These are phyloP conservation scores for Neosalanx taihuensis DNA, from an alignment of 2,797 vertebrate genomes.

Conservation along the genomic window DNA sequence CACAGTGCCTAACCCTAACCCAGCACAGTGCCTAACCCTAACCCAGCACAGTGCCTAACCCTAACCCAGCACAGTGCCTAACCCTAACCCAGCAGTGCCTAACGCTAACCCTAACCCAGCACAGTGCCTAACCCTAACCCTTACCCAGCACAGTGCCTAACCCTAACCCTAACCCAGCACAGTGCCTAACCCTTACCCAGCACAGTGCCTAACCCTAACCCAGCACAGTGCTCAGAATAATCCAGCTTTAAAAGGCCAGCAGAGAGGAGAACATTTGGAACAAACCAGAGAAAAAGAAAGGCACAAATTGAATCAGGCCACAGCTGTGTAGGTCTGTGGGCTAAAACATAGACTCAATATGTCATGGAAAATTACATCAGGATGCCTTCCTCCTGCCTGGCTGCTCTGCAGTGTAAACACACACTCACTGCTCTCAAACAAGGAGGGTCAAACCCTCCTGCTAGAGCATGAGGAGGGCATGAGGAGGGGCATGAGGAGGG, in stretches of 20 bases:
- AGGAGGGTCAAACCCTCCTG: background rate
- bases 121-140: too few relatives aligned
- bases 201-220: too few relatives aligned
- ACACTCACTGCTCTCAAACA: background rate
- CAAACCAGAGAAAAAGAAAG: background rate
- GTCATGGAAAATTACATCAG: slow-evolving; percentile 22
- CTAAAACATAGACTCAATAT: slow-evolving; percentile 32
- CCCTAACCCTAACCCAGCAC: too few relatives aligned
- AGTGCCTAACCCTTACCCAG: too few relatives aligned
- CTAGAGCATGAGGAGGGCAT: background rate
- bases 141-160: too few relatives aligned
- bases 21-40: background rate
- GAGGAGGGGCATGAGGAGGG: too few relatives aligned
- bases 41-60: too few relatives aligned
- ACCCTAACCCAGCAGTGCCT: too few relatives aligned
- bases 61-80: too few relatives aligned
- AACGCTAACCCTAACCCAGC: too few relatives aligned
- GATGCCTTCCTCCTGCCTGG: background rate
- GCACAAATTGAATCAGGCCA: background rate
- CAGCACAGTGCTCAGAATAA: slow-evolving; percentile 1
- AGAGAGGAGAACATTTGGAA: background rate
- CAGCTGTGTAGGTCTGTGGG: slow-evolving; percentile 24
- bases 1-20: too few relatives aligned
- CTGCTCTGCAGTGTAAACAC: background rate
- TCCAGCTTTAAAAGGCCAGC: slow-evolving; percentile 13